These are phyloP conservation scores for Procavia capensis DNA, from an alignment of 2,113 vertebrate species.

Conservation along the genomic window DNA sequence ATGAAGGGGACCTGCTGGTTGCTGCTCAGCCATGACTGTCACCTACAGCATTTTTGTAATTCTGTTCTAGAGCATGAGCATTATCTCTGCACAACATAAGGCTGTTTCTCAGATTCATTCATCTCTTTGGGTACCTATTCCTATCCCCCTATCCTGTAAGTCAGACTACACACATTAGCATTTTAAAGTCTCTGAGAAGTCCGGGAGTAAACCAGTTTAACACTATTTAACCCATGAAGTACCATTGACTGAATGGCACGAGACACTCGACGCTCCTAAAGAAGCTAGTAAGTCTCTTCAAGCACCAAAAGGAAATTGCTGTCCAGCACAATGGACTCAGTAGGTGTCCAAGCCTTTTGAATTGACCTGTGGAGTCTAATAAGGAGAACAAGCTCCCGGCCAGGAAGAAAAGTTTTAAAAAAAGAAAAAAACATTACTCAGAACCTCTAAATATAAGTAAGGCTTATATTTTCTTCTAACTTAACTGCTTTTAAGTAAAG, in stretches of 20 bases:
- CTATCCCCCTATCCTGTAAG: not conserved
- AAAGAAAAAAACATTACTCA: not conserved
- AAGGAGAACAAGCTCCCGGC: not conserved
- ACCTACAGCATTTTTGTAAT: not conserved
- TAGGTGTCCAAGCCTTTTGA: not conserved
- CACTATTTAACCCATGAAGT: not conserved
- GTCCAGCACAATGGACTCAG: not conserved
- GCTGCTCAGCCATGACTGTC: not conserved
- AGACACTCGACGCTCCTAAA: no score
- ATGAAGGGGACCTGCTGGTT: not conserved
- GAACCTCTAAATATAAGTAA: not conserved
- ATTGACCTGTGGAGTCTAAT: not conserved
- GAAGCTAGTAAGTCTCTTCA: not conserved
- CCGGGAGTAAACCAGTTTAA: not conserved
- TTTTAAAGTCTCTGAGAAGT: not conserved
- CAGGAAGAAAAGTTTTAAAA: not conserved
- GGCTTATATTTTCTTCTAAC: not conserved
- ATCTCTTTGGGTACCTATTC: not conserved
- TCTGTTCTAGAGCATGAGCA: not conserved
- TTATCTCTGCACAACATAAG: not conserved
- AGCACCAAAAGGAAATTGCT: not conserved
- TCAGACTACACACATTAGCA: not conserved
- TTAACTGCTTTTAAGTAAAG: slow-evolving; percentile 40
- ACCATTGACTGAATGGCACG: not conserved
- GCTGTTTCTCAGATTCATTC: not conserved